Evolutionary conservation across 2,888 invertebrate genomes (phyloP), one percentile per base, ranked within the genome.

Genomic region (Zygaena filipendulae): DNA sequence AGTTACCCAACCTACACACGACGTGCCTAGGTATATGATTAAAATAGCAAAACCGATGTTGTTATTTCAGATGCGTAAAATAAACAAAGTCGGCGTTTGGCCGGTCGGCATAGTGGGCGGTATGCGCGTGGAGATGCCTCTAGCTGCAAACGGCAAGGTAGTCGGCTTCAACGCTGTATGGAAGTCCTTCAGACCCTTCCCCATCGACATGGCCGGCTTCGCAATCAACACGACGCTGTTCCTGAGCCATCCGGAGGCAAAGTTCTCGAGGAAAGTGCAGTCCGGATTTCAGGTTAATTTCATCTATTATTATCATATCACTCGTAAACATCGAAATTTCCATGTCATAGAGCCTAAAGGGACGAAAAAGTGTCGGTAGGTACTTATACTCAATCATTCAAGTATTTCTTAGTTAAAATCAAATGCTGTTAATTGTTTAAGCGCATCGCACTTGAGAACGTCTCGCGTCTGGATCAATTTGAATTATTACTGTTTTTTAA

Each of bases 141-240:
- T 92, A 7, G 83, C 97, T 3, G 72, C 77, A 2, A 64, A 82
- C 35, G 87, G 80, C 2, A 77, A 75, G 37, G 79, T 85, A 1
- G 53, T 62, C 7, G 82, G 81, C 0, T 85, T 74, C 51, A 86
- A 84, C 51, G 88, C 90, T 1, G 90, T 87, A 1, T 98, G 95
- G 93, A 90, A 91, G 50, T 91, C 95, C 0, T 88, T 93, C 45
- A 81, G 98, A 35, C 90, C 92, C 0, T 99, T 97, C 77, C 96
- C 98, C 1, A 87, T 97, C 19, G 98, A 99, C 55, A 99, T 99
- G 98, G 98, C 98, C 1, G 97, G 95, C 0, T 97, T 97, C 57
- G 95, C 92, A 4, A 88, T 96, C 21, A 93, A 92, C 57, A 70
- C 92, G 2, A 85, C 87, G 10, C 67, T 92, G 30, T 82, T 95